Conservation (phyloP, 1,140 invertebrate genomes). For the Probaryconus sp. region DNA sequence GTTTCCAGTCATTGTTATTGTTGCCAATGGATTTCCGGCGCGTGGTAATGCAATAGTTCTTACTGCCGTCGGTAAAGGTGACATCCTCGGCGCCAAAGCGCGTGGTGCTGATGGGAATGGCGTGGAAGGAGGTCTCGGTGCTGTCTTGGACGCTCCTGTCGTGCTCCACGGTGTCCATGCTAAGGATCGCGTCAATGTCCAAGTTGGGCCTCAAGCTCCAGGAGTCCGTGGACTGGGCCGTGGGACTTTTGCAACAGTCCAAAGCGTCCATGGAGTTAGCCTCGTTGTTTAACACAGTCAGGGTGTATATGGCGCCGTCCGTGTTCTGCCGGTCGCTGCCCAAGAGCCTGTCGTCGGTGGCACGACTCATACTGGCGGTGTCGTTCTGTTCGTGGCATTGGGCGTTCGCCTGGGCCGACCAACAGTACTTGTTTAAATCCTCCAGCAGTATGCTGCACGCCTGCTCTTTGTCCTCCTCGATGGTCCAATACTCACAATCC, state of each 20-base stretch:
- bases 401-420: conserved; percentile 77
- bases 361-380: conserved; percentile 27
- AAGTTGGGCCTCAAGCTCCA: conserved; percentile 73
- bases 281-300: conserved; percentile 79
- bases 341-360: conserved; percentile 50
- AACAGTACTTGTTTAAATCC: conserved; percentile 89
- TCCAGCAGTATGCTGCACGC: conserved; percentile 86
- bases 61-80: conserved; percentile 85
- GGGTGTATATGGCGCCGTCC: conserved; percentile 80
- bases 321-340: conserved; percentile 76
- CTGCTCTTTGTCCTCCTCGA: conserved; percentile 82
- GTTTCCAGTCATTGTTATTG: conserved; percentile 89
- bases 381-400: conserved; percentile 34
- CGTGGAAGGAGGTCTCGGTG: conserved; percentile 65
- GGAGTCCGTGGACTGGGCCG: conserved; percentile 67
- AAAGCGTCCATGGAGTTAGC: conserved; percentile 79
- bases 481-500: conserved; percentile 84
- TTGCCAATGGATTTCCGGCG: conserved; percentile 80
- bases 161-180: conserved; percentile 70
- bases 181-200: conserved; percentile 77
- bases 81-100: conserved; percentile 71
- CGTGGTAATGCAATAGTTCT: conserved; percentile 77
- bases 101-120: conserved; percentile 49
- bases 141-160: conserved; percentile 25
- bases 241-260: conserved; percentile 75